Evolutionary conservation across 2,113 vertebrate genomes (phyloP).

Genomic region (Casuarius casuarius): DNA sequence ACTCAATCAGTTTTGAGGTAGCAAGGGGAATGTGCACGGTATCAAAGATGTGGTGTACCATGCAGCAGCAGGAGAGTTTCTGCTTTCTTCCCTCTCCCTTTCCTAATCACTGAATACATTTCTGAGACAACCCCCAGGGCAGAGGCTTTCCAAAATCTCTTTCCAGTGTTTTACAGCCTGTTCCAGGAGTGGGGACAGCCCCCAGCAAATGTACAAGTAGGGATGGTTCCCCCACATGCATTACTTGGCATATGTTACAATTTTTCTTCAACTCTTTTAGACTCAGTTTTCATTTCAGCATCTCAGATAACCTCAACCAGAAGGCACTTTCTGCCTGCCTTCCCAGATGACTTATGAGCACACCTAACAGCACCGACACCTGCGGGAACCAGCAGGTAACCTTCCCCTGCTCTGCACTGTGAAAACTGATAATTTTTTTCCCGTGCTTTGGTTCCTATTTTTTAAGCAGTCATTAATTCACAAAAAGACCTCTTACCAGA

Average conservation of each 20-base stretch:
- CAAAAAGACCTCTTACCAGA: not conserved
- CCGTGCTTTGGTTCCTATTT: not conserved
- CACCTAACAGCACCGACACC: not conserved
- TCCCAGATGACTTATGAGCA: no score
- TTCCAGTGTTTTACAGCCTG: not conserved
- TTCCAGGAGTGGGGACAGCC: not conserved
- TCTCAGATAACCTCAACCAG: not conserved
- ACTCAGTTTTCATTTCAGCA: not conserved
- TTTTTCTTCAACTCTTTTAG: not conserved
- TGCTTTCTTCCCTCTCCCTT: not conserved
- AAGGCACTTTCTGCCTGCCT: not conserved
- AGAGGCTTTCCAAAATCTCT: not conserved
- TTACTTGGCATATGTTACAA: not conserved
- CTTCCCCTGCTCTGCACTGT: rapidly evolving
- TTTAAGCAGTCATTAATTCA: not conserved
- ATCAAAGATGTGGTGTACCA: not conserved
- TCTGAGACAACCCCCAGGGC: not conserved
- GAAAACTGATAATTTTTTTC: not conserved
- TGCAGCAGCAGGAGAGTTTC: not conserved
- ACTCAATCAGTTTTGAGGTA: not conserved
- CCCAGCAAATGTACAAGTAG: rapidly evolving
- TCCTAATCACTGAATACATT: rapidly evolving
- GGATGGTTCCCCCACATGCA: not conserved
- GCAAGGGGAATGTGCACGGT: not conserved
- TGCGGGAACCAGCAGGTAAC: not conserved